Evolutionary conservation across 1,140 invertebrate species (phyloP).

Genomic region (Adelges cooleyi): DNA sequence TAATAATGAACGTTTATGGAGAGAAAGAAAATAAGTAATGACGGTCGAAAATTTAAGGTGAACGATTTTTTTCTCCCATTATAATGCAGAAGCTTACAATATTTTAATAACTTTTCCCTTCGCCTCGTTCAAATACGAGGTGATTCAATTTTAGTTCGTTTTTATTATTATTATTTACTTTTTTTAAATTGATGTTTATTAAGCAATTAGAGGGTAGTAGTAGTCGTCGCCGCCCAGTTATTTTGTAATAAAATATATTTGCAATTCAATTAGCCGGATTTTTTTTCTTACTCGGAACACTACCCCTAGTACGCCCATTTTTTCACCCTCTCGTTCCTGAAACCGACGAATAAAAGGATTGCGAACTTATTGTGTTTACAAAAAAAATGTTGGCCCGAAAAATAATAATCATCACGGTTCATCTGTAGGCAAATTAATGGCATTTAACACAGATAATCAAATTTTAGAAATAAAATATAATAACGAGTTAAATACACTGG

Average conservation of each 20-base stretch:
- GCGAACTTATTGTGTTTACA: not conserved
- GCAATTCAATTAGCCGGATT: constrained; percentile 26
- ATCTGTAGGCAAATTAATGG: no score
- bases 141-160: constrained; percentile 14
- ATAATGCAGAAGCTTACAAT: constrained; percentile 8
- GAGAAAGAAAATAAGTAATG: not conserved
- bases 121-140: not conserved
- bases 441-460: no score
- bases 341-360: constrained; percentile 6
- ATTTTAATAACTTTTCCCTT: constrained; percentile 27
- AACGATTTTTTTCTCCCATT: not conserved
- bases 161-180: not conserved
- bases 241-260: constrained; percentile 27
- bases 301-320: not conserved
- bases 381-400: not conserved
- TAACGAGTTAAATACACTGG: no score
- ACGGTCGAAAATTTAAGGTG: constrained; percentile 17
- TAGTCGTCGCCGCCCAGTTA: not conserved
- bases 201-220: constrained; percentile 26
- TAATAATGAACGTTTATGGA: constrained; percentile 13
- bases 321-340: not conserved
- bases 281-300: not conserved
- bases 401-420: not conserved
- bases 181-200: constrained; percentile 27
- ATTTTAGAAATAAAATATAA: no score